Evolutionary conservation across 2,888 invertebrate genomes (phyloP).

Genomic region (Blera fallax): DNA sequence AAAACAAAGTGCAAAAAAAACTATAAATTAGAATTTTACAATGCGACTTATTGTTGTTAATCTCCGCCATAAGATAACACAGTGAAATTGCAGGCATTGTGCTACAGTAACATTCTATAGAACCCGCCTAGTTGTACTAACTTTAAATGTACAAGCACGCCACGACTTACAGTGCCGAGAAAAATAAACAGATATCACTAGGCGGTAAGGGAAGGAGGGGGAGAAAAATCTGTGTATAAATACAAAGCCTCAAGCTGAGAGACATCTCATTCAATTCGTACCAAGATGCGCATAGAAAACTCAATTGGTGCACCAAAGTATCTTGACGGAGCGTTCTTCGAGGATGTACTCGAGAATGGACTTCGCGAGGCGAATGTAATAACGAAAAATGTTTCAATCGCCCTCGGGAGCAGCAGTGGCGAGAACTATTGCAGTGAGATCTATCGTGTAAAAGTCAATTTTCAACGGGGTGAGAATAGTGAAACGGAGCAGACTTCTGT

Average conservation of each 20-base stretch:
- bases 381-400: slow-evolving; percentile 72
- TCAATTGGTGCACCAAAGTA: slow-evolving; percentile 71
- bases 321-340: slow-evolving; percentile 76
- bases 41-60: no score
- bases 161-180: background rate
- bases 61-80: no score
- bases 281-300: slow-evolving; percentile 21
- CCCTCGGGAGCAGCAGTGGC: slow-evolving; percentile 76
- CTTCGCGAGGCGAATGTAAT: slow-evolving; percentile 73
- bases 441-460: slow-evolving; percentile 76
- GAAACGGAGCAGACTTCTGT: slow-evolving; percentile 37
- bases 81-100: no score
- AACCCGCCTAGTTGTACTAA: no score
- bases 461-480: slow-evolving; percentile 9
- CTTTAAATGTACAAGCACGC: no score
- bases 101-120: no score
- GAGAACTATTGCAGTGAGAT: slow-evolving; percentile 80
- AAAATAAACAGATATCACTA: background rate
- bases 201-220: background rate
- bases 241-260: background rate
- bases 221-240: background rate
- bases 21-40: no score
- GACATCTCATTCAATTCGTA: background rate
- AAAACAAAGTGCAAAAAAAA: no score
- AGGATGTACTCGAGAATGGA: slow-evolving; percentile 76